These are phyloP conservation scores for Sebastes nivosus DNA, from an alignment of 2,797 vertebrate genomes.

Conservation along the genomic window DNA sequence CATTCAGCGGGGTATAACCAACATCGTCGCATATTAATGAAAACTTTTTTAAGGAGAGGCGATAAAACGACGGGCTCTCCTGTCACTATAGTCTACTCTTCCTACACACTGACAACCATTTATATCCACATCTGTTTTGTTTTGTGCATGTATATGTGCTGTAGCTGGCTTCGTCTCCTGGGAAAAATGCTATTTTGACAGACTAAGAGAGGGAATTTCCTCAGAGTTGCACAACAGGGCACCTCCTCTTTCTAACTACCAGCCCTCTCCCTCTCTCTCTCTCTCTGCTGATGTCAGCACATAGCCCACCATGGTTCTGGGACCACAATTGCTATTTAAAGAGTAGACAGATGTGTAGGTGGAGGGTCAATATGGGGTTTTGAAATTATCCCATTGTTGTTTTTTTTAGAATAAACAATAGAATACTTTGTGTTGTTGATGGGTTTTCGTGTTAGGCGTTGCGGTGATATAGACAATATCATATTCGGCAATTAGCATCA, in stretches of 20 bases:
- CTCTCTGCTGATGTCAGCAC: constrained; percentile 75
- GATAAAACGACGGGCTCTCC: constrained; percentile 32
- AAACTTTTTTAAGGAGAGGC: constrained; percentile 43
- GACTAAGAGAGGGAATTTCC: constrained; percentile 72
- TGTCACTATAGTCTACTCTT: constrained; percentile 5
- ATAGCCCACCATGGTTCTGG: constrained; percentile 52
- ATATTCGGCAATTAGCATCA: constrained; percentile 9
- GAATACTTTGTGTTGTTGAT: constrained; percentile 2
- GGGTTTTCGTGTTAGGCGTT: constrained; percentile 10
- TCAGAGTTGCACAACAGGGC: constrained; percentile 64
- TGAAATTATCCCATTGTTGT: constrained; percentile 27
- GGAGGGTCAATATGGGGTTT: constrained; percentile 43
- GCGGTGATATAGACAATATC: not conserved
- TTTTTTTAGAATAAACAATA: constrained; percentile 18
- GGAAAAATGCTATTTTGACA: constrained; percentile 69
- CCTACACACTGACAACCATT: constrained; percentile 21
- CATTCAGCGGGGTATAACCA: constrained; percentile 39
- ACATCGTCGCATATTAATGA: constrained; percentile 62
- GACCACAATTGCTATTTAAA: constrained; percentile 63
- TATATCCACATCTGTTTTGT: constrained; percentile 49
- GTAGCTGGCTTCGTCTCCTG: constrained; percentile 47
- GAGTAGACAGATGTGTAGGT: constrained; percentile 53
- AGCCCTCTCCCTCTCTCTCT: constrained; percentile 22
- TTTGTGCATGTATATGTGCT: constrained; percentile 16
- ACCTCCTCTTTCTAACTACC: constrained; percentile 32